phyloP scores from a whole-genome alignment of 2,797 vertebrate species.

The Microctenopoma stevenorrisi region DNA sequence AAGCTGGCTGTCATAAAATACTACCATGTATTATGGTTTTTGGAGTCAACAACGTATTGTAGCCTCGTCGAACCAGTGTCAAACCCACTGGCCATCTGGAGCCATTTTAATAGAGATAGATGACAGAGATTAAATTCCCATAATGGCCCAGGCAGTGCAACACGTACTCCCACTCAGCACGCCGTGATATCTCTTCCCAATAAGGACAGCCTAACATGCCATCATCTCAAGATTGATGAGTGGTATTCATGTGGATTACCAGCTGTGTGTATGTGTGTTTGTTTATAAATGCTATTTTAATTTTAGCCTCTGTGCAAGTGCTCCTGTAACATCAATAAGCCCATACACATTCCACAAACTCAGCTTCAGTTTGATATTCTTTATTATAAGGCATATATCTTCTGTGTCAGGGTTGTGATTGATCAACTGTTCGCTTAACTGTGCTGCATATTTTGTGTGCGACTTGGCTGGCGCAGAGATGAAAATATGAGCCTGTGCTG shows the following conservation, averaged over 20 bases:
- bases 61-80: constrained; percentile 7
- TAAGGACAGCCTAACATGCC: constrained; percentile 45
- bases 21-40: neutral
- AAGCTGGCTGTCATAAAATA: neutral
- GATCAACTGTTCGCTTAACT: constrained; percentile 43
- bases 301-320: constrained; percentile 45
- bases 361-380: constrained; percentile 9
- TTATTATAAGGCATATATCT: constrained; percentile 8
- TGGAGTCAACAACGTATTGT: neutral
- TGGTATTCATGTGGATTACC: constrained; percentile 54
- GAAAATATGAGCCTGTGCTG: constrained; percentile 42
- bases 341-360: constrained; percentile 24
- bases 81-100: constrained; percentile 23
- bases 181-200: constrained; percentile 47
- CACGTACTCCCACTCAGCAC: constrained; percentile 34
- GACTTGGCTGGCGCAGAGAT: constrained; percentile 50
- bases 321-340: constrained; percentile 32
- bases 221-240: constrained; percentile 57
- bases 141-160: constrained; percentile 28
- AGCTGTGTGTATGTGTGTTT: constrained; percentile 34
- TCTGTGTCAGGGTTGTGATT: constrained; percentile 27
- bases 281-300: constrained; percentile 32
- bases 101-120: constrained; percentile 61
- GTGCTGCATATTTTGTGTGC: constrained; percentile 44
- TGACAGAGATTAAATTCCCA: constrained; percentile 55